Base-by-base conservation (phyloP, 2,888 invertebrate species). In the Cephus runcator region DNA sequence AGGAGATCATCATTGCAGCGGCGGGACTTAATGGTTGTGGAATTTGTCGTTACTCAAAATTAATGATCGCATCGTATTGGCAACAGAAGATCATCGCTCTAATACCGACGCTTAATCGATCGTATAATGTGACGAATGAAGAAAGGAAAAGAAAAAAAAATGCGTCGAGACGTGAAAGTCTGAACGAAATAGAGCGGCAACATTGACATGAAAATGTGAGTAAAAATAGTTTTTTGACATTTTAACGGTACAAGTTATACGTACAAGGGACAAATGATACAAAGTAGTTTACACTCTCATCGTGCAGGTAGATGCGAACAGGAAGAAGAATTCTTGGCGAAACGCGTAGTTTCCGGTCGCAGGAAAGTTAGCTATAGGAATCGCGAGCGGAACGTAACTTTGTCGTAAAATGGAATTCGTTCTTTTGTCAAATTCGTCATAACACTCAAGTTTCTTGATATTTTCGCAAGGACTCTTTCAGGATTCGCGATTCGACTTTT, bases 151-250 rank as follows among this genome's bases (percentile, higher is more conserved):
- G 23, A 56, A 56, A 56, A 23, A 23, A 56, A 56, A 56, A 9
- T 56, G 9, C 75, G 34, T 33, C 31, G 36, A 33, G 35, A 77
- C 83, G 85, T 81, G 87, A 86, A 85, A 86, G 85, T 85, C 82
- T 73, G 69, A 33, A 83, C 71, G 84, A 86, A 86, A 86, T 84
- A 87, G 85, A 87, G 84, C 84, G 84, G 84, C 84, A 86, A 86
- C 78, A 81, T 82, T 82, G 80, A 80, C 77, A 80, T 74, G 80
- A 79, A 80, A 79, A 73, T 35, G 4, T 33, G 40, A 33, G 36
- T 31, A 33, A 36, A 31, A 30, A 76, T 69, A 36, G 12, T 36
- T 69, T 23, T 35, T 69, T 69, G 69, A 36, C 9, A 23, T 75
- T 56, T 68, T 75, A 31, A 30, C 40, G 33, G 23, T 56, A 69